These are phyloP conservation scores for Mobula birostris DNA, from an alignment of 2,113 vertebrate genomes.

Conservation along the genomic window DNA sequence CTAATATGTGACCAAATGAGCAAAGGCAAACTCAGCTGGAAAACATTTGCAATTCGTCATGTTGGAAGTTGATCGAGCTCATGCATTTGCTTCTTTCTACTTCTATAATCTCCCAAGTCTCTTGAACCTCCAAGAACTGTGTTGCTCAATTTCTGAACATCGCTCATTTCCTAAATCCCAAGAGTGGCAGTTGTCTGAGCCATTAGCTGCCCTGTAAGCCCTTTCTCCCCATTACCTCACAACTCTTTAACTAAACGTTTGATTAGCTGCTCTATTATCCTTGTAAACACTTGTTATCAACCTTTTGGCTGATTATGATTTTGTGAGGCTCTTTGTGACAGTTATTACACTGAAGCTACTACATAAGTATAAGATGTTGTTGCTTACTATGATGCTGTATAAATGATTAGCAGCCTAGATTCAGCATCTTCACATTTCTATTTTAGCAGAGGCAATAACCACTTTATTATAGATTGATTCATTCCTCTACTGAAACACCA, in stretches of 20 bases:
- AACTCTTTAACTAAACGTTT: background rate
- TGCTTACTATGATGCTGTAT: background rate
- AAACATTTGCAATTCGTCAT: too few species aligned
- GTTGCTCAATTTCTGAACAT: too few species aligned
- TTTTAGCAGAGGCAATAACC: constrained; percentile 1
- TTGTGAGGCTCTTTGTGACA: background rate
- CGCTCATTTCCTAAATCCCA: too few species aligned
- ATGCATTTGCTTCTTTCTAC: too few species aligned
- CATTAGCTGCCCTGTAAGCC: too few species aligned
- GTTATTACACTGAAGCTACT: background rate
- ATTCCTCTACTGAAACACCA: background rate
- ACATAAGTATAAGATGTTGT: background rate
- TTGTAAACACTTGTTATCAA: background rate
- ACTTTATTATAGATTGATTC: constrained; percentile 1
- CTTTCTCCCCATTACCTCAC: too few species aligned
- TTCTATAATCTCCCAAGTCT: too few species aligned
- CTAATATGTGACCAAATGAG: too few species aligned
- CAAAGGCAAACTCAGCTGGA: too few species aligned
- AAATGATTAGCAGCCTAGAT: background rate
- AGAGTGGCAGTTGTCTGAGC: too few species aligned
- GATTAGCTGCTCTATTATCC: background rate
- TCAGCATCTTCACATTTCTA: background rate
- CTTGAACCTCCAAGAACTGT: too few species aligned
- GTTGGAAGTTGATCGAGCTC: too few species aligned
- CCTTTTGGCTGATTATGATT: background rate